Evolutionary conservation across 1,140 invertebrate genomes (phyloP).

Genomic region (Cecropterus lyciades): DNA sequence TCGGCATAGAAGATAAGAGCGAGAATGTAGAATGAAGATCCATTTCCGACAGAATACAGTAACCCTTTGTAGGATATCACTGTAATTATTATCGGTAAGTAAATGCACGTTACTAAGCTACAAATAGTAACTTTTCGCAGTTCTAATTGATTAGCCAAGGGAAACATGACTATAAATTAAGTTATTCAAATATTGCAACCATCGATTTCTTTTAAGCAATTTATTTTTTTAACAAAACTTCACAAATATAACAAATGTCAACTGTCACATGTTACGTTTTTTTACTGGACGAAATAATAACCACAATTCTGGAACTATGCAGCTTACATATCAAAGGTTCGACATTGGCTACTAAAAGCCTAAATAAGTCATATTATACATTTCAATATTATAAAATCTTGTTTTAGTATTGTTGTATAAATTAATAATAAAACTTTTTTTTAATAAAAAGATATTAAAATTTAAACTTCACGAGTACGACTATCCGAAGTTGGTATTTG

Average conservation of each 20-base stretch:
- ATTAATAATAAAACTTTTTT: too few relatives aligned
- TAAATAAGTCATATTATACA: too few relatives aligned
- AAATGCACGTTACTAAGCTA: conserved; percentile 75
- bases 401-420: too few relatives aligned
- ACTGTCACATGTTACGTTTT: too few relatives aligned
- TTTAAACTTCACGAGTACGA: background rate
- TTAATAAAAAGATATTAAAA: too few relatives aligned
- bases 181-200: background rate
- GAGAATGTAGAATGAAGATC: conserved; percentile 70
- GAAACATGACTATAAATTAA: conserved; percentile 53
- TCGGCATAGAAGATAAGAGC: conserved; percentile 71
- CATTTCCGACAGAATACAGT: conserved; percentile 76
- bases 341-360: too few relatives aligned
- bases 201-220: background rate
- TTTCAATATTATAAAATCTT: too few relatives aligned
- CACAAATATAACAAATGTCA: too few relatives aligned
- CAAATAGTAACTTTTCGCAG: conserved; percentile 66
- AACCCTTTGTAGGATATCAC: conserved; percentile 74
- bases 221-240: too few relatives aligned
- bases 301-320: too few relatives aligned
- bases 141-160: conserved; percentile 67
- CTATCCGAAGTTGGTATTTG: conserved; percentile 16
- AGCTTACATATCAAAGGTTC: too few relatives aligned
- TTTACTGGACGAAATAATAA: too few relatives aligned
- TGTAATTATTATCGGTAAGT: conserved; percentile 73